phyloP scores from a whole-genome alignment of 2,113 vertebrate genomes.

The Tyrannus savana region DNA sequence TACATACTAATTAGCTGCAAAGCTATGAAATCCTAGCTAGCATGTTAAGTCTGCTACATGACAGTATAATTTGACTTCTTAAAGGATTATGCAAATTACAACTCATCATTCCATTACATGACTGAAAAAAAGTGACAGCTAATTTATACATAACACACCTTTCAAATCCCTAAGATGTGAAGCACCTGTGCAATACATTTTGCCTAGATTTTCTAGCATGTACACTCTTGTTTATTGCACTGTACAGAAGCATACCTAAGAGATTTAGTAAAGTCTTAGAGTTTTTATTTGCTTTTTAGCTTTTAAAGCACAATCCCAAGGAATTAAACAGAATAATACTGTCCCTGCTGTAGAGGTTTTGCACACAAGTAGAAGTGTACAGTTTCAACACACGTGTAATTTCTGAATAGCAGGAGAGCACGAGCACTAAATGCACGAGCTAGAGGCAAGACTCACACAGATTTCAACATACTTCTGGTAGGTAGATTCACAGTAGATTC shows the following conservation, averaged over 20 bases:
- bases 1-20: slow-evolving; percentile 92
- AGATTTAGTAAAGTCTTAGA: slow-evolving; percentile 67
- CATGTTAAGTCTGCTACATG: slow-evolving; percentile 97
- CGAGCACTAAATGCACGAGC: slow-evolving; percentile 83
- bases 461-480: slow-evolving; percentile 89
- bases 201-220: slow-evolving; percentile 75
- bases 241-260: slow-evolving; percentile 74
- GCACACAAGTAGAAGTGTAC: slow-evolving; percentile 70
- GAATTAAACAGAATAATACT: slow-evolving; percentile 65
- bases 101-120: slow-evolving; percentile 91
- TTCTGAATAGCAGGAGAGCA: slow-evolving; percentile 77
- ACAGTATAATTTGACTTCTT: slow-evolving; percentile 98
- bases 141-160: slow-evolving; percentile 96
- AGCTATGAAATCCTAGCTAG: slow-evolving; percentile 91
- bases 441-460: slow-evolving; percentile 85
- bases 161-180: slow-evolving; percentile 89
- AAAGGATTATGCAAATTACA: slow-evolving; percentile 96
- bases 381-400: slow-evolving; percentile 71
- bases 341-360: slow-evolving; percentile 62
- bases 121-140: slow-evolving; percentile 95
- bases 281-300: slow-evolving; percentile 37
- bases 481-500: slow-evolving; percentile 88
- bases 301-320: slow-evolving; percentile 73
- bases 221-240: slow-evolving; percentile 79
- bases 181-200: slow-evolving; percentile 88